Evolutionary conservation across 2,113 vertebrate species (phyloP).

Genomic region (Ciconia boyciana): DNA sequence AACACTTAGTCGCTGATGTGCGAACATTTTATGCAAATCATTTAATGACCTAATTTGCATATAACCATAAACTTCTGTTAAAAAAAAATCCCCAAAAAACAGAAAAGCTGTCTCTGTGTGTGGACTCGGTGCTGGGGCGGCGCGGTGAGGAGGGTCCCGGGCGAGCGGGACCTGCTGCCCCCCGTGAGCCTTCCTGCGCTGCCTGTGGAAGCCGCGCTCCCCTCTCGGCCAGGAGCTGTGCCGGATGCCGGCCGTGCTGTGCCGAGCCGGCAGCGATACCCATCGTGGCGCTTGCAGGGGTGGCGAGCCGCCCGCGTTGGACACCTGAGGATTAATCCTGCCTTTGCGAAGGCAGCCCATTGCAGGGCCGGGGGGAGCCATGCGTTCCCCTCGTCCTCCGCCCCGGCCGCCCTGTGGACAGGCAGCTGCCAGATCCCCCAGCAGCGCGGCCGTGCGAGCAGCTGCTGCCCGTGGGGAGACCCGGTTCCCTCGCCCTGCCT

Average conservation of each 20-base stretch:
- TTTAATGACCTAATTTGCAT: conserved; percentile 66
- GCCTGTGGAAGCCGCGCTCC: no score
- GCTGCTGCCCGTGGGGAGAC: background rate
- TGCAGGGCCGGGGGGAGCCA: no score
- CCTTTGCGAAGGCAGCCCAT: background rate
- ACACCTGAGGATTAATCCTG: background rate
- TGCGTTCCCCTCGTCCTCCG: background rate
- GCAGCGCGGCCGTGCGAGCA: background rate
- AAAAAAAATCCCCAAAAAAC: background rate
- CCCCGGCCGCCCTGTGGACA: background rate
- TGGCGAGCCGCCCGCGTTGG: background rate
- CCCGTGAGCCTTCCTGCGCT: background rate
- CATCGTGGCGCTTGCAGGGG: background rate
- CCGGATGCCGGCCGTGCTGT: background rate
- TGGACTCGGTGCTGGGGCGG: background rate
- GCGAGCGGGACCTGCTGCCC: background rate
- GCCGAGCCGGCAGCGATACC: background rate
- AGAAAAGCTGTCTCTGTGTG: background rate
- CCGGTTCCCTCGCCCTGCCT: background rate
- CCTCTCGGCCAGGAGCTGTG: background rate
- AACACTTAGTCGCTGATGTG: conserved; percentile 37
- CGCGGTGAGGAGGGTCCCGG: background rate
- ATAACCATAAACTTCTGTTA: conserved; percentile 52
- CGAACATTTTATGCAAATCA: conserved; percentile 63
- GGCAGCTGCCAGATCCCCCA: background rate